phyloP scores from a whole-genome alignment of 2,113 vertebrate genomes.

The Sphyrna mokarran region DNA sequence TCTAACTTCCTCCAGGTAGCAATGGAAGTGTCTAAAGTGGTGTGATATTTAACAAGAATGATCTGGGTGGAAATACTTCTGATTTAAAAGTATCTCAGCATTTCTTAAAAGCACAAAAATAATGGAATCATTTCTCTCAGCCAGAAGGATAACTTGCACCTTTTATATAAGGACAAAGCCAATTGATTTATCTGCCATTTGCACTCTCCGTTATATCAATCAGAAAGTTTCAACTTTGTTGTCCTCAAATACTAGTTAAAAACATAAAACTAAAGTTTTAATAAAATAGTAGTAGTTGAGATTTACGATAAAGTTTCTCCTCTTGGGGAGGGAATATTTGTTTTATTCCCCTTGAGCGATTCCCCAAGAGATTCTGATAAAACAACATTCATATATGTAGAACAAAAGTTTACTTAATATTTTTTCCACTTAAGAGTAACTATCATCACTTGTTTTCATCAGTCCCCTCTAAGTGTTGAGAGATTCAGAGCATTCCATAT shows the following conservation, averaged over 20 bases:
- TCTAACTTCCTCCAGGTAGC: background rate
- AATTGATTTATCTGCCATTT: background rate
- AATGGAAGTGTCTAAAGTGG: background rate
- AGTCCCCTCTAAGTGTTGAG: background rate
- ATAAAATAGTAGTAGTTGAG: background rate
- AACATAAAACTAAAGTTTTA: background rate
- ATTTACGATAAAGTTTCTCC: background rate
- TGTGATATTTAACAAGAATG: slow-evolving; percentile 7
- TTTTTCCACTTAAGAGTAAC: background rate
- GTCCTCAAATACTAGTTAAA: background rate
- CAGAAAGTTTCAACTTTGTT: background rate
- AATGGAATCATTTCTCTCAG: background rate
- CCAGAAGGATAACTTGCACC: background rate
- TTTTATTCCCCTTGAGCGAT: background rate
- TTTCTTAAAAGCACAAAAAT: background rate
- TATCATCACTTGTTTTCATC: background rate
- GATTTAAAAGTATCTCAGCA: background rate
- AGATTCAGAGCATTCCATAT: background rate
- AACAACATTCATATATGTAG: background rate
- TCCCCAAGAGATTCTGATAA: background rate
- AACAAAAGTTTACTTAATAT: background rate
- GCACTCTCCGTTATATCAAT: background rate
- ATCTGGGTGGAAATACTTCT: slow-evolving; percentile 2
- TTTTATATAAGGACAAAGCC: background rate
- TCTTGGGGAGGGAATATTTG: background rate